These are phyloP conservation scores for Anthopleura xanthogrammica DNA, from an alignment of 92 coral and sea anemone genomes.

Conservation along the genomic window DNA sequence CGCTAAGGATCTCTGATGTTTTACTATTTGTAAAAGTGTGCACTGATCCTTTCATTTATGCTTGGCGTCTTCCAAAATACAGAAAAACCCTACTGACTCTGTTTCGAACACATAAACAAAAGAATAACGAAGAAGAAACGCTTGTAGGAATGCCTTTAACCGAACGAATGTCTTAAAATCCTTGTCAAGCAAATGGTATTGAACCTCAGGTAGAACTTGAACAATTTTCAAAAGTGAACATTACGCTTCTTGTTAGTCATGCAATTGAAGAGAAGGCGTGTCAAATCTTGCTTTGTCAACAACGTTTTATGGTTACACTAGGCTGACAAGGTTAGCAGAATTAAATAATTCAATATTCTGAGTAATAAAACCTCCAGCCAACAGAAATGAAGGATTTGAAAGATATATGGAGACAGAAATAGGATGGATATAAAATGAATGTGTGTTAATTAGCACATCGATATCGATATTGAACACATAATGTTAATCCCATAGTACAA, in stretches of 20 bases:
- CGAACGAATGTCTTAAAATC: conserved; percentile 1
- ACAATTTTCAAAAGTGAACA: background rate
- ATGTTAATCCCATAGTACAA: no score
- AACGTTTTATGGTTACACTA: background rate
- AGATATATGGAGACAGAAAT: no score
- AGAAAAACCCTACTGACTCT: conserved; percentile 52
- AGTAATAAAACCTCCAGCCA: no score
- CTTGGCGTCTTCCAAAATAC: conserved; percentile 80
- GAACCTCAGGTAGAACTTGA: background rate
- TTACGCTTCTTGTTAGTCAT: background rate
- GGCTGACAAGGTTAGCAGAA: no score
- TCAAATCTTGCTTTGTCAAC: background rate
- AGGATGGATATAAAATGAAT: no score
- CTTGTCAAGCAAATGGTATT: background rate
- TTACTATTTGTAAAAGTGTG: conserved; percentile 71
- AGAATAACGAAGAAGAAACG: conserved; percentile 9
- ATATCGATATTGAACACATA: no score
- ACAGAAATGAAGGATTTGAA: no score
- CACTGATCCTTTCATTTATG: conserved; percentile 74
- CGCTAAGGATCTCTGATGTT: conserved; percentile 63
- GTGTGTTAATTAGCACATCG: no score
- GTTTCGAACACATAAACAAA: conserved; percentile 4
- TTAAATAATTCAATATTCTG: no score
- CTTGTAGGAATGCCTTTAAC: conserved; percentile 21
- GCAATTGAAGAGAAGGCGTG: background rate